These are phyloP conservation scores for Clanis bilineata DNA, from an alignment of 2,888 invertebrate genomes.

Conservation along the genomic window DNA sequence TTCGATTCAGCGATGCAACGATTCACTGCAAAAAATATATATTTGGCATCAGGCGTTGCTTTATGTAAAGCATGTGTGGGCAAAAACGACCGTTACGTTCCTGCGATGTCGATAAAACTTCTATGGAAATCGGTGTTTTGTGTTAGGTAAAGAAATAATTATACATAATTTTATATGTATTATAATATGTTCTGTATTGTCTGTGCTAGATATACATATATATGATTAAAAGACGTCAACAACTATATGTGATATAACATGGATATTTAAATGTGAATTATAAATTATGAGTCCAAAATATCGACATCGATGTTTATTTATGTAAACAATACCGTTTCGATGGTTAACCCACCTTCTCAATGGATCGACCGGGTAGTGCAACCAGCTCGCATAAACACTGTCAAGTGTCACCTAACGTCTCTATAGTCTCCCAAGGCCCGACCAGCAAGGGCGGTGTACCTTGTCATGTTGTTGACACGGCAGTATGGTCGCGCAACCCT, in stretches of 20 bases:
- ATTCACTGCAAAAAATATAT: too few species aligned
- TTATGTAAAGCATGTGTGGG: background rate
- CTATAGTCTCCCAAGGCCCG: too few species aligned
- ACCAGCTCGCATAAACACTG: too few species aligned
- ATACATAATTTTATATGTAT: background rate
- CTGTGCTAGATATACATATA: background rate
- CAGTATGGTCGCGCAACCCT: too few species aligned
- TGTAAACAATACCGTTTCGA: background rate
- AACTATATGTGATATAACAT: background rate
- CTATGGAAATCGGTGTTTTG: background rate
- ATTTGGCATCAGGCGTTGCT: background rate
- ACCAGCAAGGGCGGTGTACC: too few species aligned
- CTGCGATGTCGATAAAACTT: background rate
- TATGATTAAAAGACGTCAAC: background rate
- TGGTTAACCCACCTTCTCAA: background rate
- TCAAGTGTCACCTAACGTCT: too few species aligned
- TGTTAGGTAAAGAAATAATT: background rate
- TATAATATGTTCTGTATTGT: background rate
- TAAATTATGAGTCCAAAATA: background rate
- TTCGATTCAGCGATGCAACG: too few species aligned
- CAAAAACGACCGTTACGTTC: background rate
- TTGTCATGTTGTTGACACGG: too few species aligned
- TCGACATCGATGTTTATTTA: conserved; percentile 1
- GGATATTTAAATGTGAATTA: background rate
- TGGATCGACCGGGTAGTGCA: too few species aligned